These are phyloP conservation scores for Cephus nigrinus DNA, from an alignment of 2,888 invertebrate genomes.

Conservation along the genomic window DNA sequence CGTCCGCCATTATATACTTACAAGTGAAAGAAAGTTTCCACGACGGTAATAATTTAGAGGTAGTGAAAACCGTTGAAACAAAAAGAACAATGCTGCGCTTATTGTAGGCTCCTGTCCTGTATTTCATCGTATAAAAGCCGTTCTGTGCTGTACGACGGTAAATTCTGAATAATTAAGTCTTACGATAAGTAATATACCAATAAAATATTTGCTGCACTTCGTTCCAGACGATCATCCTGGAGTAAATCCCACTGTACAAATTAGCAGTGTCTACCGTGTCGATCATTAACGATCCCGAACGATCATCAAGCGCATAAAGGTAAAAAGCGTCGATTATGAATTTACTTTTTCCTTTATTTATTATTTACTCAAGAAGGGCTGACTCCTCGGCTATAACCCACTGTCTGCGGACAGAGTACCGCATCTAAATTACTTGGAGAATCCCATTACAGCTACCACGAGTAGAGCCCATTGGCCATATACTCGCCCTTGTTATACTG, in stretches of 20 bases:
- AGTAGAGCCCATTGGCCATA: slow-evolving; percentile 2
- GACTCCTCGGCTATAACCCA: slow-evolving; percentile 6
- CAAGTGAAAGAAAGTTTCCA: neutral
- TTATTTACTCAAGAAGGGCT: neutral
- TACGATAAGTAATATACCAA: neutral
- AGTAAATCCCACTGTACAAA: neutral
- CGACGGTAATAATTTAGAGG: neutral
- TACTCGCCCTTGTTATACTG: neutral
- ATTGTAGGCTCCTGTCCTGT: neutral
- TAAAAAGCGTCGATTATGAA: neutral
- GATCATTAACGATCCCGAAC: neutral
- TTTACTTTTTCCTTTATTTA: neutral
- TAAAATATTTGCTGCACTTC: neutral
- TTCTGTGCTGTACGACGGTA: neutral
- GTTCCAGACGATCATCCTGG: neutral
- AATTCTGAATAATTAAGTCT: neutral
- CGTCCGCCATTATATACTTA: neutral
- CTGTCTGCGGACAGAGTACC: slow-evolving; percentile 20
- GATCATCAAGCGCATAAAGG: neutral
- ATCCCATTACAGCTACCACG: slow-evolving; percentile 27
- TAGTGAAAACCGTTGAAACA: neutral
- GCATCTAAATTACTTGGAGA: slow-evolving; percentile 29
- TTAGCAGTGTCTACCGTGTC: neutral
- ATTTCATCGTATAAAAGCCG: neutral
- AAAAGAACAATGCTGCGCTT: neutral